phyloP scores from a whole-genome alignment of 2,113 vertebrate genomes.

The Morone saxatilis region DNA sequence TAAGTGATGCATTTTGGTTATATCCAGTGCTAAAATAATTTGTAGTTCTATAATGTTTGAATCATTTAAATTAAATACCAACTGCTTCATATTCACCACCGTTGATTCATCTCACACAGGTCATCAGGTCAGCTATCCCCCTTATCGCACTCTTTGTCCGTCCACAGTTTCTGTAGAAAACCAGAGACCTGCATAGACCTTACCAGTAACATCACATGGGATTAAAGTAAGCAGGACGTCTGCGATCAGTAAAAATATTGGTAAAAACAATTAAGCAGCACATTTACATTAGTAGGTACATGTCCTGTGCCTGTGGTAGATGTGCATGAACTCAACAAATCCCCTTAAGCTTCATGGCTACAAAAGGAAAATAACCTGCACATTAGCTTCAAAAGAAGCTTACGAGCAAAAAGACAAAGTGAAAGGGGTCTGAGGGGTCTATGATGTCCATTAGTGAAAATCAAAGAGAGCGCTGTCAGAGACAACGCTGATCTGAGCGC shows the following conservation, averaged over 20 bases:
- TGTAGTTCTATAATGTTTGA: too few species aligned
- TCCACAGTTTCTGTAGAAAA: neutral
- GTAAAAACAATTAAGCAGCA: neutral
- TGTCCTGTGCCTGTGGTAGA: neutral
- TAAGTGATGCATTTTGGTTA: too few species aligned
- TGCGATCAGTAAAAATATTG: too few species aligned
- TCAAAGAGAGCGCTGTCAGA: constrained; percentile 42
- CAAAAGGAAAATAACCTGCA: neutral
- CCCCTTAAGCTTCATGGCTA: neutral
- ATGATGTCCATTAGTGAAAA: constrained; percentile 37
- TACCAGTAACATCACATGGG: too few species aligned
- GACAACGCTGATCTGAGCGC: constrained; percentile 32
- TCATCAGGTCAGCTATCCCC: neutral
- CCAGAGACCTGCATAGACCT: too few species aligned
- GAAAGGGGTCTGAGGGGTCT: neutral
- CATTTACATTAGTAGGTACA: too few species aligned
- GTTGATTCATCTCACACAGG: too few species aligned
- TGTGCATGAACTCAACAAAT: neutral
- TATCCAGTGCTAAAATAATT: too few species aligned
- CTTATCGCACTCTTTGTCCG: neutral
- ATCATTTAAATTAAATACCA: too few species aligned
- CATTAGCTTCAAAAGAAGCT: constrained; percentile 2
- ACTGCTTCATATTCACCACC: too few species aligned
- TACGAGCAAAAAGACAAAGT: neutral
- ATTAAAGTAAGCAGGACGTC: too few species aligned